Evolutionary conservation across 2,113 vertebrate genomes (phyloP), one percentile per base, ranked within the genome.

Genomic region (Festucalex cinctus): DNA sequence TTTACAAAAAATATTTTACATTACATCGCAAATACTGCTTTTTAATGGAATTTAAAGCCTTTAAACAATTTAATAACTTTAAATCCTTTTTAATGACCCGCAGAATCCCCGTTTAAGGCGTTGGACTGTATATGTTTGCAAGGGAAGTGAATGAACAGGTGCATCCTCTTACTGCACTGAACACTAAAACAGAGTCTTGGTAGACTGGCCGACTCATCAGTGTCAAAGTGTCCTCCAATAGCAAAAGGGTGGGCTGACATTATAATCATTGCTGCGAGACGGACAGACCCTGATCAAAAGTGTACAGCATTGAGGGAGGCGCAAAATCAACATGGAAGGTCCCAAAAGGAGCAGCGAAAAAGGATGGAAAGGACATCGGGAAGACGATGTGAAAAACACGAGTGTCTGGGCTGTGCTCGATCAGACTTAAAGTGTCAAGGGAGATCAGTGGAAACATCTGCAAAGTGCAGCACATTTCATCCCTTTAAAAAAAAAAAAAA

Each of bases 281-380:
- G 85, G 26, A 57, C 14, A 17, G 26, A 1, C 70, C 57, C 82
- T 43, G 86, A 92, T 93, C 91, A 92, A 93, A 89, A 92, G 90
- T 85, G 79, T 10, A 74, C 70, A 70, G 84, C 86, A 88, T 82
- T 57, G 54, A 32, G 10, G 16, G 14, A 1, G 54, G 54, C 75
- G 82, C 73, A 91, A 89, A 90, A 90, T 87, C 85, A 88, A 88
- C 71, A 60, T 89, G 85, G 88, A 90, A 91, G 90, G 88, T 89
- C 80, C 78, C 72, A 80, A 76, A 88, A 70, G 68, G 74, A 60
- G 72, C 58, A 56, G 46, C 39, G 64, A 68, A 74, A 59, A 51
- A 51, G 73, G 84, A 82, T 75, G 73, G 80, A 69, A 83, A 73
- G 63, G 81, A 85, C 69, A 44, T 68, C 74, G 64, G 62, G 69